Evolutionary conservation across 2,113 vertebrate species (phyloP), one percentile per base, ranked within the genome.

Genomic region (Phycodurus eques): DNA sequence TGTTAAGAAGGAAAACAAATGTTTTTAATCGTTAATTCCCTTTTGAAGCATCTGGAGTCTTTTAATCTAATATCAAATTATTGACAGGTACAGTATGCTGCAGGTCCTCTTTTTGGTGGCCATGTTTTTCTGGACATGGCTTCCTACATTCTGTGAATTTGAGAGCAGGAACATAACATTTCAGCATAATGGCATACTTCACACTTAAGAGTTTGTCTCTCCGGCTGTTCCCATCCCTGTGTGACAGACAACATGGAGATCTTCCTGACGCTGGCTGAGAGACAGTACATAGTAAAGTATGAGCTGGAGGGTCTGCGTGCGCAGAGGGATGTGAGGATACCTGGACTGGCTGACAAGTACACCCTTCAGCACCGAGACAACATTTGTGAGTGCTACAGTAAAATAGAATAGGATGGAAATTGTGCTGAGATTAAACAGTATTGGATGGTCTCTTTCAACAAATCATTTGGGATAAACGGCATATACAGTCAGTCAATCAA

Each of bases 221-320:
- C 11, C 46, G 0, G 61, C 19, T 43, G 39, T 69, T 27, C 78
- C 11, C 3, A 0, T 68, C 42, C 42, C 5, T 64, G 47, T 73
- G 43, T 63, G 43, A 46, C 79, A 94, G 93, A 92, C 79, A 83
- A 94, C 85, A 92, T 92, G 85, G 85, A 91, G 69, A 75, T 33
- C 51, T 94, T 94, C 75, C 85, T 94, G 77, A 94, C 92, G 0
- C 66, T 92, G 71, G 92, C 94, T 0, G 93, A 94, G 83, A 85
- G 90, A 39, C 93, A 94, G 87, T 93, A 85, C 82, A 89, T 94
- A 0, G 77, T 94, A 62, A 93, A 92, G 82, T 86, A 91, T 27
- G 88, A 91, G 78, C 74, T 94, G 84, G 92, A 94, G 7, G 90
- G 89, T 19, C 72, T 94, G 69, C 79, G 90, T 20, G 90, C 90